Evolutionary conservation across 30 jellyfish, hydroid and myxozoan genomes (phyloP).

Genomic region (Sanderia malayensis): DNA sequence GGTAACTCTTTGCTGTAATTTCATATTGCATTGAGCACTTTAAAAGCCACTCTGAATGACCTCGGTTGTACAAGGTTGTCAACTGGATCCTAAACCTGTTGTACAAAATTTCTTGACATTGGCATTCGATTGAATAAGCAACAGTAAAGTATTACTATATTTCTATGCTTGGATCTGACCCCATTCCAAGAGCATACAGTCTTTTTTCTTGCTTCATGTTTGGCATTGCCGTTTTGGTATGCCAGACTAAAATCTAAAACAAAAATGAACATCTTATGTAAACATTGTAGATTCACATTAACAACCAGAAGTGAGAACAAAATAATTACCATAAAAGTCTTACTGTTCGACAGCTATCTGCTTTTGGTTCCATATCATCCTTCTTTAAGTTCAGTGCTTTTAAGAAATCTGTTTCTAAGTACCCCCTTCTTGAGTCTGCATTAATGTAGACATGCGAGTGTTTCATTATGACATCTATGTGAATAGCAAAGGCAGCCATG

Average conservation of each 20-base stretch:
- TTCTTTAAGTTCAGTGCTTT: conserved; percentile 32
- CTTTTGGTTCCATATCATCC: conserved; percentile 81
- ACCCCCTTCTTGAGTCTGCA: conserved; percentile 70
- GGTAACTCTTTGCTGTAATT: too few relatives aligned
- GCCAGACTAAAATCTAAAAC: conserved; percentile 85
- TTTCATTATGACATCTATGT: conserved; percentile 32
- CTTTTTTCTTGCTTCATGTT: conserved; percentile 65
- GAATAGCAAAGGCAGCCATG: conserved; percentile 89
- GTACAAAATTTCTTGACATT: too few relatives aligned
- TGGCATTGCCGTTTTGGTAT: conserved; percentile 78
- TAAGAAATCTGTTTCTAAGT: conserved; percentile 74
- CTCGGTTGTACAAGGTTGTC: too few relatives aligned
- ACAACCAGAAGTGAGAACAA: too few relatives aligned
- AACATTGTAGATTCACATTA: too few relatives aligned
- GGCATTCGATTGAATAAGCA: too few relatives aligned
- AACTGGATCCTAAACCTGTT: too few relatives aligned
- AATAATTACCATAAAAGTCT: too few relatives aligned
- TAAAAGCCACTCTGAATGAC: too few relatives aligned
- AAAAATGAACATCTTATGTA: too few relatives aligned
- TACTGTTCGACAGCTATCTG: conserved; percentile 75
- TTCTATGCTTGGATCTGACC: conserved; percentile 60
- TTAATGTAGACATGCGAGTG: conserved; percentile 38
- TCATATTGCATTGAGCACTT: too few relatives aligned
- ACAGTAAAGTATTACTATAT: conserved; percentile 6
- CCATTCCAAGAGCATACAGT: conserved; percentile 56